phyloP scores from a whole-genome alignment of 2,888 invertebrate species.

The Lasioglossum figueresi region DNA sequence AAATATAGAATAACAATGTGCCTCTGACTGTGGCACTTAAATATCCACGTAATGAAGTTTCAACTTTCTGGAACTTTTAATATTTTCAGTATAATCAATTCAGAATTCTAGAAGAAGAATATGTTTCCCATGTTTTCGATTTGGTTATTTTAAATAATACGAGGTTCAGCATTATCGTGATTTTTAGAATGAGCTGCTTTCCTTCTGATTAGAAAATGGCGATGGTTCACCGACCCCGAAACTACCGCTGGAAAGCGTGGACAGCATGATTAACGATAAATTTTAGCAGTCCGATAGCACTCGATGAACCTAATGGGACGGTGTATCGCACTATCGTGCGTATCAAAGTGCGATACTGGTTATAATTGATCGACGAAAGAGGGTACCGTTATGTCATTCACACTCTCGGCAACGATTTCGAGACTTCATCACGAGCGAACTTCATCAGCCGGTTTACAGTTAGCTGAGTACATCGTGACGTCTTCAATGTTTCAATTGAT shows the following conservation, averaged over 20 bases:
- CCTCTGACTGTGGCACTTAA: too few species aligned
- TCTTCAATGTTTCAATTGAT: conserved; percentile 1
- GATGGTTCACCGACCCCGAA: neutral
- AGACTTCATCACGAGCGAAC: neutral
- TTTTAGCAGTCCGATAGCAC: conserved; percentile 34
- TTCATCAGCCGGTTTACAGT: conserved; percentile 29
- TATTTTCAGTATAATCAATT: too few species aligned
- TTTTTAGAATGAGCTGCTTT: neutral
- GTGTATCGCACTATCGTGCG: conserved; percentile 31
- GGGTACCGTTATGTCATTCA: conserved; percentile 38
- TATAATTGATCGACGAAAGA: conserved; percentile 44
- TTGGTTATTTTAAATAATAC: neutral
- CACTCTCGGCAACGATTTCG: neutral
- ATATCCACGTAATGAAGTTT: too few species aligned
- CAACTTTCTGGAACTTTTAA: too few species aligned
- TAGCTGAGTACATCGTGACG: neutral
- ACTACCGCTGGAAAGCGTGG: conserved; percentile 25
- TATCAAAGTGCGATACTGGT: conserved; percentile 34
- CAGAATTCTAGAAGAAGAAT: too few species aligned
- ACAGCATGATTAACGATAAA: conserved; percentile 51
- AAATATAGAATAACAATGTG: too few species aligned
- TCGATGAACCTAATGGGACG: conserved; percentile 48
- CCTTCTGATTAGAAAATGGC: neutral
- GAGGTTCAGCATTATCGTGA: neutral
- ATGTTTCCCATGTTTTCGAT: too few species aligned